Conservation (phyloP, 2,113 vertebrate genomes). For the Megaceryle maxima region DNA sequence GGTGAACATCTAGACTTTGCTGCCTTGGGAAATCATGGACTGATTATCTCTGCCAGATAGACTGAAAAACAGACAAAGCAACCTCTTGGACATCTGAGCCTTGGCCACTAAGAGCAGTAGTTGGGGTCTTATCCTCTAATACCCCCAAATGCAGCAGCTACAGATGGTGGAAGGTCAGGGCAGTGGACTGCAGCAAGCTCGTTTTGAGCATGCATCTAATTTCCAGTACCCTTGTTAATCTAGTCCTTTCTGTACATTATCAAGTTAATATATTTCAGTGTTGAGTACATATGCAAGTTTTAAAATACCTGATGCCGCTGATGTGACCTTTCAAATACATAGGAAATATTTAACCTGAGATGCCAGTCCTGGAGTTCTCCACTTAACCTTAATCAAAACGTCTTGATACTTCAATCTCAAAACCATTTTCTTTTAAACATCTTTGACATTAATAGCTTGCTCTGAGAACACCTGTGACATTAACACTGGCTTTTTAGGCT, state of each 20-base stretch:
- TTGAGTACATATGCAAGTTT: neutral
- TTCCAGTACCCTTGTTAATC: neutral
- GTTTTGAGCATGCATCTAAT: neutral
- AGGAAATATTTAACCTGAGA: neutral
- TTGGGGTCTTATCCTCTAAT: fast-evolving
- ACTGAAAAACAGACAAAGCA: neutral
- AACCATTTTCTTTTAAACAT: neutral
- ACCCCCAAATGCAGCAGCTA: neutral
- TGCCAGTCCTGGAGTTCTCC: neutral
- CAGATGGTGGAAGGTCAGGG: neutral
- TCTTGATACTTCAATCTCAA: neutral
- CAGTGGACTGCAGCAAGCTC: neutral
- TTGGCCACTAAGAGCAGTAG: neutral
- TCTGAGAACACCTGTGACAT: neutral
- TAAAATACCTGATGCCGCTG: neutral
- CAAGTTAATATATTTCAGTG: neutral
- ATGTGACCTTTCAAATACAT: neutral
- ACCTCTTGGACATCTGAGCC: neutral
- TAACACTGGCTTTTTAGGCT: neutral
- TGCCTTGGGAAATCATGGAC: neutral
- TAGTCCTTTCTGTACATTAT: neutral
- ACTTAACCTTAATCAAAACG: conserved; percentile 27
- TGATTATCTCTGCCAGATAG: neutral
- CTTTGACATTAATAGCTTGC: neutral
- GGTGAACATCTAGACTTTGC: neutral